A percentile compares a stretch with the other conserved stretches of the same genome.
phyloP scores from a whole-genome alignment of 2,797 vertebrate genomes.

The Eleutherodactylus coqui region DNA sequence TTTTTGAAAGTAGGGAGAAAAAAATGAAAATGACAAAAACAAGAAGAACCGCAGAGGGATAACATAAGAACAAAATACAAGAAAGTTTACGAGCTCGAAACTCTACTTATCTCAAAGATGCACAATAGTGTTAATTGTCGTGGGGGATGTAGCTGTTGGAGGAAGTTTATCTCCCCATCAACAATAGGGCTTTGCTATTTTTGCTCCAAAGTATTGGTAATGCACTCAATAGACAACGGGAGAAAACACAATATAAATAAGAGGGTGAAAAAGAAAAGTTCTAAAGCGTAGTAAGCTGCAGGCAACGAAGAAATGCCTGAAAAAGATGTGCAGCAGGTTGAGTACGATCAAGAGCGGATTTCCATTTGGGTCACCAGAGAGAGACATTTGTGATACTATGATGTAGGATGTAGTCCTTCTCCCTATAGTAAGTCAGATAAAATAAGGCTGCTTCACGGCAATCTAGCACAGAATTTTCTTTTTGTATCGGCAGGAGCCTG shows the following conservation, averaged over 20 bases:
- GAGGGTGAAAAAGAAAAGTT: background rate
- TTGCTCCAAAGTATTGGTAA: background rate
- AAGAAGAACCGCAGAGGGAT: too few species aligned
- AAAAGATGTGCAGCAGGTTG: background rate
- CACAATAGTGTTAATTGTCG: background rate
- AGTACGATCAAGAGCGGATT: background rate
- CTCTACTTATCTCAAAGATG: background rate
- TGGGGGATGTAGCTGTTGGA: background rate
- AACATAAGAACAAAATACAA: too few species aligned
- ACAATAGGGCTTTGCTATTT: background rate
- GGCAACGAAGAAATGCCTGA: background rate
- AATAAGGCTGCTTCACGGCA: conserved; percentile 24
- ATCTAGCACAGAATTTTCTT: background rate
- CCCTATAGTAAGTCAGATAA: conserved; percentile 27
- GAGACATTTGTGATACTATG: background rate
- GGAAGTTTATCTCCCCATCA: too few species aligned
- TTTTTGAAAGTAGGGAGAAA: too few species aligned
- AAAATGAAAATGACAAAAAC: too few species aligned
- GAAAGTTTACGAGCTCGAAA: too few species aligned
- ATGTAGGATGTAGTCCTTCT: background rate
- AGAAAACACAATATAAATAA: background rate
- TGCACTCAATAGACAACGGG: background rate
- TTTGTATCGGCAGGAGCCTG: conserved; percentile 35
- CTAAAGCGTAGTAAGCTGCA: background rate
- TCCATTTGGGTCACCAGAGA: background rate